phyloP scores from a whole-genome alignment of 1,140 invertebrate genomes.

The Oscheius sp. region DNA sequence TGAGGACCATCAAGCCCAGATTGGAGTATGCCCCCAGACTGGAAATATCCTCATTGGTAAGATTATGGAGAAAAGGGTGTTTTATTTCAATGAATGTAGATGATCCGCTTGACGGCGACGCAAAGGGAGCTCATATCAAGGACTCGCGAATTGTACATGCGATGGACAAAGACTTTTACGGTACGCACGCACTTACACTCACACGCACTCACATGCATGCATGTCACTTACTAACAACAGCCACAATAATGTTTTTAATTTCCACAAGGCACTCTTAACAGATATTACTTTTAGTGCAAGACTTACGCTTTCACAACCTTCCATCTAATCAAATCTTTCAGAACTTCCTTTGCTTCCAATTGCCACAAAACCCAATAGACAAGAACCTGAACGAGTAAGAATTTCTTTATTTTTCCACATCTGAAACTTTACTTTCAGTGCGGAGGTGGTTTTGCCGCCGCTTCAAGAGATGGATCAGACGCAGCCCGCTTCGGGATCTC shows the following conservation, averaged over 20 bases:
- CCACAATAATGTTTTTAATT: no score
- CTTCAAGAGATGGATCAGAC: slow-evolving; percentile 1
- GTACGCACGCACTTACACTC: background rate
- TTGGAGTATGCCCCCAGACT: slow-evolving; percentile 45
- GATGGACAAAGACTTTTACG: slow-evolving; percentile 23
- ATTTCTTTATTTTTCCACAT: background rate
- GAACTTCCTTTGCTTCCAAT: slow-evolving; percentile 7
- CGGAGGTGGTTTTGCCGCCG: slow-evolving; percentile 3
- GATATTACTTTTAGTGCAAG: no score
- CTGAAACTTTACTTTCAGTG: background rate
- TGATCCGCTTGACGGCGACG: slow-evolving; percentile 22
- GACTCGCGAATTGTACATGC: slow-evolving; percentile 20
- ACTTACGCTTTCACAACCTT: no score
- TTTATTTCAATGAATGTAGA: background rate
- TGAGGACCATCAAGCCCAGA: slow-evolving; percentile 53
- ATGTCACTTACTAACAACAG: no score
- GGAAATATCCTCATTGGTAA: background rate
- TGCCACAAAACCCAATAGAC: background rate
- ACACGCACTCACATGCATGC: background rate
- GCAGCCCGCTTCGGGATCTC: slow-evolving; percentile 52
- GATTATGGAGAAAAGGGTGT: background rate
- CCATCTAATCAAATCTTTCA: no score
- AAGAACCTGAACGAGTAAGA: background rate
- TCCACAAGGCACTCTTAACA: no score
- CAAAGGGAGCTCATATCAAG: background rate